These are phyloP conservation scores for Ditula angustiorana DNA, from an alignment of 2,888 invertebrate genomes.

Conservation along the genomic window DNA sequence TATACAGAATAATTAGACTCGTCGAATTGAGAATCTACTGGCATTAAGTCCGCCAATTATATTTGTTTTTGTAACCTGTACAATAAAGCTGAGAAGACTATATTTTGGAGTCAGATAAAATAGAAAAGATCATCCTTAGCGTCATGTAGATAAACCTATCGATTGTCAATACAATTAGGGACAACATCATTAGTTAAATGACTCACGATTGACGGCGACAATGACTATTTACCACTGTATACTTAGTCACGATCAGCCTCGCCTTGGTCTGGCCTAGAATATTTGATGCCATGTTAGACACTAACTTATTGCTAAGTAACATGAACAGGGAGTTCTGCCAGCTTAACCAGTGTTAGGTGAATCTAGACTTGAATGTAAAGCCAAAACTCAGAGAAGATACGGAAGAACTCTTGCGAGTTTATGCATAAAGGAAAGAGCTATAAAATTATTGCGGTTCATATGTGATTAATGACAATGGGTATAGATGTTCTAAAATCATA, in stretches of 20 bases:
- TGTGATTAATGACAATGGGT: too few relatives aligned
- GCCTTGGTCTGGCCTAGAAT: slow-evolving; percentile 23
- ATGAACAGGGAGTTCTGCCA: not conserved
- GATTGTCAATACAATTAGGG: slow-evolving; percentile 5
- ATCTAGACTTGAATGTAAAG: not conserved
- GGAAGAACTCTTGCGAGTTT: too few relatives aligned
- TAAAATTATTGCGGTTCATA: too few relatives aligned
- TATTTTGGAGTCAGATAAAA: not conserved
- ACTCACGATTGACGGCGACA: slow-evolving; percentile 17
- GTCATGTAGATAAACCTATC: not conserved
- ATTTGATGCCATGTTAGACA: slow-evolving; percentile 3
- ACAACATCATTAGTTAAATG: slow-evolving; percentile 2
- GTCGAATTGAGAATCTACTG: too few relatives aligned
- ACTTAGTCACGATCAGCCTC: slow-evolving; percentile 19
- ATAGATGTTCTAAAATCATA: too few relatives aligned
- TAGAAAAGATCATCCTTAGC: not conserved
- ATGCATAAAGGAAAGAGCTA: too few relatives aligned
- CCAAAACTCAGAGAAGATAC: too few relatives aligned
- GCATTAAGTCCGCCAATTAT: too few relatives aligned
- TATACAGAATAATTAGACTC: too few relatives aligned
- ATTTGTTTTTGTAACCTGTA: too few relatives aligned
- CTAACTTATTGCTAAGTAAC: slow-evolving; percentile 5
- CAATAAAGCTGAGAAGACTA: too few relatives aligned
- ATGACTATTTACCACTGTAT: slow-evolving; percentile 20
- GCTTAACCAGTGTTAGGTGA: not conserved